Conservation (phyloP, 2,888 invertebrate genomes). For the Smittia aterrima region DNA sequence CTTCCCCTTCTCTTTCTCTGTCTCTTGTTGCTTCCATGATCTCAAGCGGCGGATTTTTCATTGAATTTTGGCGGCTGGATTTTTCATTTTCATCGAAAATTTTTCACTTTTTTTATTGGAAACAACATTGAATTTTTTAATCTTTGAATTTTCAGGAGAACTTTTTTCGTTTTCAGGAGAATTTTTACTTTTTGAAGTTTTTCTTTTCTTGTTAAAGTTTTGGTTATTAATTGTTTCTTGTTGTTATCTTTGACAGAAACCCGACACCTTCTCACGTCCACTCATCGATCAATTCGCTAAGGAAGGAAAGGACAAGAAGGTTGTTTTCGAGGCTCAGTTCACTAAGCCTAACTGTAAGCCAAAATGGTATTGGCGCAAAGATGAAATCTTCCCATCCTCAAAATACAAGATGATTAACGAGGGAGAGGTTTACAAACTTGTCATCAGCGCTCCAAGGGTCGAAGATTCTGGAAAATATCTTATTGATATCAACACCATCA, state of each 20-base stretch:
- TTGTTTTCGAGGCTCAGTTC: conserved; percentile 90
- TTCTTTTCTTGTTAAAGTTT: conserved; percentile 43
- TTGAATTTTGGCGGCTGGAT: conserved; percentile 4
- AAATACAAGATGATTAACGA: conserved; percentile 96
- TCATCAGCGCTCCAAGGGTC: conserved; percentile 86
- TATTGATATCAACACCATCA: conserved; percentile 87
- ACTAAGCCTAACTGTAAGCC: conserved; percentile 94
- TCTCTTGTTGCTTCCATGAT: not conserved
- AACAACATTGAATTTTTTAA: conserved; percentile 43
- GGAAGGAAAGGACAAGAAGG: conserved; percentile 95
- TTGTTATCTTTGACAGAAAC: conserved; percentile 65
- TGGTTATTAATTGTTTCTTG: conserved; percentile 47
- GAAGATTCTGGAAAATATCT: conserved; percentile 98
- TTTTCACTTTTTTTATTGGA: not conserved
- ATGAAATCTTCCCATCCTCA: conserved; percentile 91
- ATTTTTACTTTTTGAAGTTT: conserved; percentile 46
- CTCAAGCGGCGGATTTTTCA: conserved; percentile 9
- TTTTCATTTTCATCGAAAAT: conserved; percentile 12
- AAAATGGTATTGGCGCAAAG: conserved; percentile 88
- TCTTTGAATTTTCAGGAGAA: conserved; percentile 46
- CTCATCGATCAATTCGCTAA: conserved; percentile 91
- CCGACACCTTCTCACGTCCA: conserved; percentile 90
- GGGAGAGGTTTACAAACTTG: conserved; percentile 85
- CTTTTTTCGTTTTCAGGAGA: conserved; percentile 45
- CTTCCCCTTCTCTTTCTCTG: not conserved